These are phyloP conservation scores for Cosmia pyralina DNA, from an alignment of 2,888 invertebrate genomes.

Conservation along the genomic window DNA sequence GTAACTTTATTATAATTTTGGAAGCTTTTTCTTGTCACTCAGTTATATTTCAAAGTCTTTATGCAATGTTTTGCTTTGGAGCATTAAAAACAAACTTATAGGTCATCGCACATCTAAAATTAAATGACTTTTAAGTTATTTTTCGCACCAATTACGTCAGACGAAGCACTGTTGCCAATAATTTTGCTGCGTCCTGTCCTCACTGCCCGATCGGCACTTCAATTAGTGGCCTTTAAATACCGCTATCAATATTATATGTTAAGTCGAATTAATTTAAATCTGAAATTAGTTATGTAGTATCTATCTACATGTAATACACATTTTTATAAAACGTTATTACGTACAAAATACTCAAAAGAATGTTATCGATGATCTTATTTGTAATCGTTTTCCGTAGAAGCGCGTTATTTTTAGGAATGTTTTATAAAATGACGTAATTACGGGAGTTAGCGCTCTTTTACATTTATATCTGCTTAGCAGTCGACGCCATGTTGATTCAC, in stretches of 20 bases:
- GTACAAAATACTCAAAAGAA: constrained; percentile 30
- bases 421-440: constrained; percentile 54
- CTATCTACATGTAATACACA: not conserved
- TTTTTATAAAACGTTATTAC: constrained; percentile 10
- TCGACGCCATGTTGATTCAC: constrained; percentile 64
- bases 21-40: constrained; percentile 26
- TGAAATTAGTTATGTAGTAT: not conserved
- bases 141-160: constrained; percentile 62
- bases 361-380: constrained; percentile 44
- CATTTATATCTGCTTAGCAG: constrained; percentile 57
- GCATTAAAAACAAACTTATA: constrained; percentile 50
- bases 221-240: constrained; percentile 44
- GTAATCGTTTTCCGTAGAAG: constrained; percentile 38
- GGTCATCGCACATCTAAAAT: constrained; percentile 62
- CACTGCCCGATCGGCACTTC: constrained; percentile 30
- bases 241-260: constrained; percentile 17
- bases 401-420: constrained; percentile 54
- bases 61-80: constrained; percentile 48
- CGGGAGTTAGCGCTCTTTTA: constrained; percentile 49
- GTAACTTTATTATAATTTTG: constrained; percentile 18
- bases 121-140: constrained; percentile 64
- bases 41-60: constrained; percentile 43
- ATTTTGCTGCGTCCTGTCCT: constrained; percentile 51
- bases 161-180: constrained; percentile 58
- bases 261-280: constrained; percentile 15